Base-by-base conservation (phyloP, 1,140 invertebrate species). In the Listronotus bonariensis region DNA sequence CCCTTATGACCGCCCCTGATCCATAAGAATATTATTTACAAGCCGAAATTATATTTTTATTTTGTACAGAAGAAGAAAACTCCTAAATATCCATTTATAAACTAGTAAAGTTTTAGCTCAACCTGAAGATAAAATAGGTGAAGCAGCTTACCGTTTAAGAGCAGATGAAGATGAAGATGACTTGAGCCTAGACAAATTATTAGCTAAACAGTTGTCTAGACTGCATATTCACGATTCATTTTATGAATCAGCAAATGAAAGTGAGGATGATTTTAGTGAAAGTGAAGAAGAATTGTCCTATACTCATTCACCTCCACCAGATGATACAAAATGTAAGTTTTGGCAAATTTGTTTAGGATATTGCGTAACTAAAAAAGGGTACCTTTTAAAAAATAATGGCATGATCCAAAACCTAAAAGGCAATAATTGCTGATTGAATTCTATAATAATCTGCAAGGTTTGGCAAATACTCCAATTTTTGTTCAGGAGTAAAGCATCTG, bases 271-370 rank as follows among this genome's bases (percentile, higher is more conserved):
- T 72, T 82, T 79, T 76, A 84, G 80, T 41, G 78, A 76, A 18
- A 85, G 82, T 74, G 85, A 86, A n/a, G 84, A 84, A 58, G 83
- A 83, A 64, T 66, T 76, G 20, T 86, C 86, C 1, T 83, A 82
- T 62, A 68, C 79, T 0, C 79, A 82, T 49, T 86, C 87, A 31
- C 86, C 87, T 14, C 73, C 87, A 40, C 86, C 84, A 42, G 89
- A 93, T 70, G 90, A 92, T 72, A 87, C 86, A 18, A 89, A 89
- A 75, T 84, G 87, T 89, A 81, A 82, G 81, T 80, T 11, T 26
- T 53, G 2, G 5, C 5, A 26, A 5, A 26, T 5, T 26, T 26
- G 20, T n/a, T n/a, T n/a, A n/a, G n/a, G n/a, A n/a, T n/a, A n/a
- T n/a, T n/a, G n/a, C n/a, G n/a, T n/a, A n/a, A n/a, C n/a, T n/a